These are phyloP conservation scores for Orchesellides sinensis DNA, from an alignment of 2,888 invertebrate genomes.

Conservation along the genomic window DNA sequence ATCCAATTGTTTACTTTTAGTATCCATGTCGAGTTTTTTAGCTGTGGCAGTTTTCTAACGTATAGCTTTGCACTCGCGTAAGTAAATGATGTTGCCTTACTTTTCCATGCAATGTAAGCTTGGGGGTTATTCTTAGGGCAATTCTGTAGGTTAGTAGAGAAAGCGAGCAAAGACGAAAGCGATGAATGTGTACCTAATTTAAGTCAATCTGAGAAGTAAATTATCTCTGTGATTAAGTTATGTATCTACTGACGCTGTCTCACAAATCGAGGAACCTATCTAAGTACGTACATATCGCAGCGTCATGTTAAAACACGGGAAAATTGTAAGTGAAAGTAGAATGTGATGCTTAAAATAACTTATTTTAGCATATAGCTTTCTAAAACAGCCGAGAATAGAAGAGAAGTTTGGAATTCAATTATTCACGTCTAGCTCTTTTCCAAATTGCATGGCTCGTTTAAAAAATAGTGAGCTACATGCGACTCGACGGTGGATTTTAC, in stretches of 20 bases:
- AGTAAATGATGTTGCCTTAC: neutral
- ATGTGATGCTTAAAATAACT: neutral
- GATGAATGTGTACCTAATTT: no score
- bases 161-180: no score
- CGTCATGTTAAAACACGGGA: no score
- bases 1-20: conserved; percentile 27
- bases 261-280: neutral
- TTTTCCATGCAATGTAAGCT: neutral
- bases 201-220: no score
- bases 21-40: neutral
- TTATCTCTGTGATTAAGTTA: neutral
- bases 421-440: conserved; percentile 34
- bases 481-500: neutral
- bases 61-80: no score
- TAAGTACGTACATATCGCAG: neutral
- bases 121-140: no score
- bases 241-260: neutral
- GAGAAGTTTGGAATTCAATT: conserved; percentile 52
- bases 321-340: neutral
- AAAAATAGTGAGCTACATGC: conserved; percentile 26
- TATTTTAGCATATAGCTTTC: neutral
- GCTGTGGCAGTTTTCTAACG: neutral
- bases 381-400: neutral
- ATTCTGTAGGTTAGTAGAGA: no score
- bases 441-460: no score